phyloP scores from a whole-genome alignment of 2,113 vertebrate species.

The Pelecanus crispus region DNA sequence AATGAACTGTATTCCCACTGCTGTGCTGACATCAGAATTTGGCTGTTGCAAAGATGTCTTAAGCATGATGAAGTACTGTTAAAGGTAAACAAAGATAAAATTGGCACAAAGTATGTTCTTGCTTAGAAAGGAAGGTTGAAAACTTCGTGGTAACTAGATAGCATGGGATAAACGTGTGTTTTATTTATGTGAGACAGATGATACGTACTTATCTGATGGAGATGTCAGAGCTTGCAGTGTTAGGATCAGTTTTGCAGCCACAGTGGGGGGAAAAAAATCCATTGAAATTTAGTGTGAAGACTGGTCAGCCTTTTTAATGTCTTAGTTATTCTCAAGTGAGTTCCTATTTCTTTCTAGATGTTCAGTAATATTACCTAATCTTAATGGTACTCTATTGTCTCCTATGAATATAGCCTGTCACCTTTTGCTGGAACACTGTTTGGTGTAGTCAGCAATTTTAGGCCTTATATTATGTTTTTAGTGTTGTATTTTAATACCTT shows the following conservation, averaged over 20 bases:
- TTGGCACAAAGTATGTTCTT: not conserved
- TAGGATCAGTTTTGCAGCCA: not conserved
- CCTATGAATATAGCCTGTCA: not conserved
- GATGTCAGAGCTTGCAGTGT: not conserved
- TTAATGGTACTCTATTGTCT: not conserved
- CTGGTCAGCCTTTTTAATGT: not conserved
- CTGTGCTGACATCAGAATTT: constrained; percentile 18
- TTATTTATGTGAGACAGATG: not conserved
- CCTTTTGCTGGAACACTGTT: not conserved
- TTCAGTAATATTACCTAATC: not conserved
- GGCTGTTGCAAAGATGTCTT: constrained; percentile 2
- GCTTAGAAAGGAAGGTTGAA: not conserved
- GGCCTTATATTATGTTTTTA: not conserved
- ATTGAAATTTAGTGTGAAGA: not conserved
- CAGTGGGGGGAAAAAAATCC: not conserved
- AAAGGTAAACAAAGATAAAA: not conserved
- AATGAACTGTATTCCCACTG: constrained; percentile 14
- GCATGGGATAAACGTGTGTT: not conserved
- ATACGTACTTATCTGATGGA: not conserved
- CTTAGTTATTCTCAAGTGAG: not conserved
- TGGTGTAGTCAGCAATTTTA: not conserved
- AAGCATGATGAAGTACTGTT: not conserved
- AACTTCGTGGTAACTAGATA: not conserved
- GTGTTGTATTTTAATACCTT: not conserved
- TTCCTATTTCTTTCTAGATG: not conserved